These are phyloP conservation scores for Globia sparganii DNA, from an alignment of 2,888 invertebrate species.

Conservation along the genomic window DNA sequence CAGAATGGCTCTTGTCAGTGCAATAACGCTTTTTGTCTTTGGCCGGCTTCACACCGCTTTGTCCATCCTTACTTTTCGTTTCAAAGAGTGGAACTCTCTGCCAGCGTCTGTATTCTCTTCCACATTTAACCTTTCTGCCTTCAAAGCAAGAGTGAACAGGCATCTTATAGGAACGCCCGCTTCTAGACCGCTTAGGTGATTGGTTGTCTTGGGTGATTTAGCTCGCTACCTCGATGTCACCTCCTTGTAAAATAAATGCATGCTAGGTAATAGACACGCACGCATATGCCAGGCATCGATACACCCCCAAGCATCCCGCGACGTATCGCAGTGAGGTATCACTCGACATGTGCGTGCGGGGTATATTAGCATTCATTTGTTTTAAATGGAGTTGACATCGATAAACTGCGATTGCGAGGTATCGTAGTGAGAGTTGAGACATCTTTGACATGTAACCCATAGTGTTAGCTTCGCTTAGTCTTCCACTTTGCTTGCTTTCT, in stretches of 20 bases:
- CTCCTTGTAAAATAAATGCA: too few species aligned
- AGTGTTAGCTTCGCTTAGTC: not conserved
- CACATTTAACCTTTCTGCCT: not conserved
- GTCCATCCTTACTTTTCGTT: not conserved
- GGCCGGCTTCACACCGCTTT: not conserved
- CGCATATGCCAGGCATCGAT: too few species aligned
- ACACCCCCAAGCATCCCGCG: too few species aligned
- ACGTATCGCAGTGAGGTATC: too few species aligned
- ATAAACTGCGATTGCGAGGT: not conserved
- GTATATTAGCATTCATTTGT: too few species aligned
- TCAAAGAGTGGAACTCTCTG: not conserved
- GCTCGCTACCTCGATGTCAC: too few species aligned
- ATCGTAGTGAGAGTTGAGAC: not conserved
- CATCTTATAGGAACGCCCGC: not conserved
- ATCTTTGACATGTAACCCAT: not conserved
- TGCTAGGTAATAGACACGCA: too few species aligned
- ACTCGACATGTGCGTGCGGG: too few species aligned
- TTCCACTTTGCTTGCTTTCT: not conserved
- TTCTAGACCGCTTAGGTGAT: too few species aligned
- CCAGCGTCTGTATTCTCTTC: not conserved
- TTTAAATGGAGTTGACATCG: too few species aligned
- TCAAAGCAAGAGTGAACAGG: not conserved
- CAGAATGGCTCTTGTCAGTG: not conserved
- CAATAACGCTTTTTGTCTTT: slow-evolving; percentile 6
- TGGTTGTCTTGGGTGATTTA: too few species aligned